These are phyloP conservation scores for Phylloscopus whistleri DNA, from an alignment of 2,113 vertebrate genomes.

Conservation along the genomic window DNA sequence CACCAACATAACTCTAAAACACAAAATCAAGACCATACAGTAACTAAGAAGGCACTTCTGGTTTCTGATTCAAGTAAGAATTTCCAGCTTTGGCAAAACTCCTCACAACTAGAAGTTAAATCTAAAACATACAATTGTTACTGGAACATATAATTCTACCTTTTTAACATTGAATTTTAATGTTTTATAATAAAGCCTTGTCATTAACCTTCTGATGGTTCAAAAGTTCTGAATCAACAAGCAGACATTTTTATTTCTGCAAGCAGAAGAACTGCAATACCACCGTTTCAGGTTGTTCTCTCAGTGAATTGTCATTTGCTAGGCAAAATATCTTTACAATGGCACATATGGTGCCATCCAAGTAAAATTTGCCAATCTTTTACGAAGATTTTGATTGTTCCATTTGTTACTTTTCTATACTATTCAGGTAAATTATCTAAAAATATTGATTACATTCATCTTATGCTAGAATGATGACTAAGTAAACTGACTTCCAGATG, in stretches of 20 bases:
- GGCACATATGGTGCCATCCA: background rate
- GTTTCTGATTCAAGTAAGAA: constrained; percentile 20
- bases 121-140: background rate
- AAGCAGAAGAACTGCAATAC: background rate
- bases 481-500: background rate
- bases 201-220: background rate
- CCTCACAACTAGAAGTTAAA: background rate
- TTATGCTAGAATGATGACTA: background rate
- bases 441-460: background rate
- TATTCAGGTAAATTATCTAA: background rate
- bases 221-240: background rate
- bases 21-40: background rate
- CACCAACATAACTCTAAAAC: background rate
- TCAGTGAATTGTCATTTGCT: background rate
- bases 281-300: background rate
- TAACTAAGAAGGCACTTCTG: background rate
- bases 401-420: background rate
- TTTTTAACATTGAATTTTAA: background rate
- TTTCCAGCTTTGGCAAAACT: background rate
- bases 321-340: background rate
- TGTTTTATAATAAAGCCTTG: background rate
- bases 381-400: background rate
- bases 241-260: background rate
- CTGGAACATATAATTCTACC: background rate
- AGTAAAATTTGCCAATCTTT: background rate